Evolutionary conservation across 2,113 vertebrate genomes (phyloP).

Genomic region (Azemiops feae): DNA sequence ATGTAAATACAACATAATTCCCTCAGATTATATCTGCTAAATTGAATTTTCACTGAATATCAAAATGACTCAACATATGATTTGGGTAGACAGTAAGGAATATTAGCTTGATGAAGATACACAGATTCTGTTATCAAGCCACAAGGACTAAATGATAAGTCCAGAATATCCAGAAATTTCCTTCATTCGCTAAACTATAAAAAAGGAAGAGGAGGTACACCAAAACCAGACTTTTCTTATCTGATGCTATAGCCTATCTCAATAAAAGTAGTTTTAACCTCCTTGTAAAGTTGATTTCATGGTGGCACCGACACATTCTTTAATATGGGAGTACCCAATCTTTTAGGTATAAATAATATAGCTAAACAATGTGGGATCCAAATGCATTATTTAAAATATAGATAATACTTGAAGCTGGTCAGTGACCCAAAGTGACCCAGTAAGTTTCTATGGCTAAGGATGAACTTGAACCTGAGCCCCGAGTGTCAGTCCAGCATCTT

Average conservation of each 20-base stretch:
- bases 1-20: background rate
- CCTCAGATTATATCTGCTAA: background rate
- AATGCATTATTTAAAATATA: background rate
- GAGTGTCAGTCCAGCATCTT: background rate
- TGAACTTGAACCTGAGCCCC: background rate
- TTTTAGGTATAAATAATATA: background rate
- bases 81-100: background rate
- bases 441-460: background rate
- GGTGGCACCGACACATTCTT: background rate
- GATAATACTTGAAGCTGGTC: background rate
- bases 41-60: background rate
- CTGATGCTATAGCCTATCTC: background rate
- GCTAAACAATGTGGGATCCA: background rate
- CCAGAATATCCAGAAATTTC: background rate
- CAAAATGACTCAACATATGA: background rate
- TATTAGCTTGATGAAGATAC: background rate
- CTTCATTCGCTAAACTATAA: background rate
- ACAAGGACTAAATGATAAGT: background rate
- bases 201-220: background rate
- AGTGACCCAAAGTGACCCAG: background rate
- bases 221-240: background rate
- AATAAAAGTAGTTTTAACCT: background rate
- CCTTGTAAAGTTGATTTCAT: background rate
- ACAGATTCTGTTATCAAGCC: background rate
- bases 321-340: background rate